These are phyloP conservation scores for Acrocyrtus sp. DNA, from an alignment of 2,888 invertebrate species.

Conservation along the genomic window DNA sequence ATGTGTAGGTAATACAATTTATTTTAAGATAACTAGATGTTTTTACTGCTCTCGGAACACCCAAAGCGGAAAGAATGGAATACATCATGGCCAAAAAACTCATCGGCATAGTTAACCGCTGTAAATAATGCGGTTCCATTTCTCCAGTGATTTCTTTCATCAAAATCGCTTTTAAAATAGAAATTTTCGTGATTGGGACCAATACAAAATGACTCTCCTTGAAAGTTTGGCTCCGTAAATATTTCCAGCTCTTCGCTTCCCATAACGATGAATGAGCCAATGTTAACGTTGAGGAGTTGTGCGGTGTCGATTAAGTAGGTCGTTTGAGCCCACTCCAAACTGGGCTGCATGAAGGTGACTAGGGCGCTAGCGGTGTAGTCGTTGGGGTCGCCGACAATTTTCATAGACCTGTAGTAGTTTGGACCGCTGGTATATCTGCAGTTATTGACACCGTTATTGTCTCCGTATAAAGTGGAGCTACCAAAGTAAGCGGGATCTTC, in stretches of 20 bases:
- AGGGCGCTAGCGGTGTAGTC: neutral
- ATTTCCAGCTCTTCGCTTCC: neutral
- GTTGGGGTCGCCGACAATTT: neutral
- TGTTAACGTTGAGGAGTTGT: neutral
- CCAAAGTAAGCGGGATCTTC: neutral
- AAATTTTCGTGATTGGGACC: slow-evolving; percentile 1
- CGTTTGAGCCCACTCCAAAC: neutral
- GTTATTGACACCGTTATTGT: neutral
- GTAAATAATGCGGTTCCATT: too few species aligned
- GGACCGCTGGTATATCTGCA: too few species aligned
- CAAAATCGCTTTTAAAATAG: neutral
- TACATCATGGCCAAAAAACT: neutral
- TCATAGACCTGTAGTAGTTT: neutral
- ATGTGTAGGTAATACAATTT: too few species aligned
- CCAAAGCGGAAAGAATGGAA: slow-evolving; percentile 10
- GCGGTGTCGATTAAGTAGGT: neutral
- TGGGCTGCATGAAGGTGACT: neutral
- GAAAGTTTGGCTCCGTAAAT: neutral
- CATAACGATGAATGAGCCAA: neutral
- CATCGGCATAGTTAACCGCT: neutral
- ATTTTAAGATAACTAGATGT: too few species aligned
- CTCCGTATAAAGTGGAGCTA: neutral
- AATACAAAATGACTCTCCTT: neutral
- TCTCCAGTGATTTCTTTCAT: neutral
- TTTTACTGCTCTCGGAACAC: neutral